Evolutionary conservation across 2,888 invertebrate genomes (phyloP).

Genomic region (Chalcis sispes): DNA sequence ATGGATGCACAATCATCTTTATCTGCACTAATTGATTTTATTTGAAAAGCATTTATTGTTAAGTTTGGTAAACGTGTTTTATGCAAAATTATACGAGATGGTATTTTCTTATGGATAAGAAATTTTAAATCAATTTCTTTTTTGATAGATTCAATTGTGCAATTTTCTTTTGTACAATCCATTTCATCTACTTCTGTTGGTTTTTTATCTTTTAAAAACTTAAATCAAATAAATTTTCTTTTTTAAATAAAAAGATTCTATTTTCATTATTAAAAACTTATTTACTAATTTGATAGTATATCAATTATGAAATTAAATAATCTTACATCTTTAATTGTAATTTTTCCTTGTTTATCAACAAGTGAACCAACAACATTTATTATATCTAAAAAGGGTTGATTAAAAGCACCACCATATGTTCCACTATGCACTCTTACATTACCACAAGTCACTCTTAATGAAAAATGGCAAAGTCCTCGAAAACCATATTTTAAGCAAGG

Average conservation of each 20-base stretch:
- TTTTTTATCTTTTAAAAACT: conserved; percentile 59
- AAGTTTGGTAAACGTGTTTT: conserved; percentile 61
- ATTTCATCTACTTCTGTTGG: conserved; percentile 55
- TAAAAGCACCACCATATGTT: conserved; percentile 62
- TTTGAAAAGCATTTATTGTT: conserved; percentile 60
- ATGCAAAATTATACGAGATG: conserved; percentile 60
- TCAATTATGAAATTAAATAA: conserved; percentile 5
- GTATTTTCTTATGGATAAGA: conserved; percentile 61
- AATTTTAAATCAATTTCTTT: conserved; percentile 55
- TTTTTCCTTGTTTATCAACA: conserved; percentile 60
- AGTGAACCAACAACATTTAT: conserved; percentile 58
- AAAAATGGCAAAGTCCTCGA: conserved; percentile 62
- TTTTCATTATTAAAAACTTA: background rate
- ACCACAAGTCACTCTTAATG: conserved; percentile 60
- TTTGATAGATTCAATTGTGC: conserved; percentile 57
- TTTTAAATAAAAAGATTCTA: background rate
- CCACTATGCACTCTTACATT: conserved; percentile 60
- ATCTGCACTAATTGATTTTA: conserved; percentile 48
- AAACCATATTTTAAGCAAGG: conserved; percentile 64
- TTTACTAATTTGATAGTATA: background rate
- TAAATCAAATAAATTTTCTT: conserved; percentile 10
- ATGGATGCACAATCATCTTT: conserved; percentile 49
- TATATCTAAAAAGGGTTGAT: conserved; percentile 63
- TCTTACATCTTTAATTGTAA: conserved; percentile 58
- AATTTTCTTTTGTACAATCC: conserved; percentile 50